Percentiles rank a stretch among this genome's conserved stretches.
Evolutionary conservation across 2,797 vertebrate species (phyloP).

Genomic region (Sebastes vulpes): DNA sequence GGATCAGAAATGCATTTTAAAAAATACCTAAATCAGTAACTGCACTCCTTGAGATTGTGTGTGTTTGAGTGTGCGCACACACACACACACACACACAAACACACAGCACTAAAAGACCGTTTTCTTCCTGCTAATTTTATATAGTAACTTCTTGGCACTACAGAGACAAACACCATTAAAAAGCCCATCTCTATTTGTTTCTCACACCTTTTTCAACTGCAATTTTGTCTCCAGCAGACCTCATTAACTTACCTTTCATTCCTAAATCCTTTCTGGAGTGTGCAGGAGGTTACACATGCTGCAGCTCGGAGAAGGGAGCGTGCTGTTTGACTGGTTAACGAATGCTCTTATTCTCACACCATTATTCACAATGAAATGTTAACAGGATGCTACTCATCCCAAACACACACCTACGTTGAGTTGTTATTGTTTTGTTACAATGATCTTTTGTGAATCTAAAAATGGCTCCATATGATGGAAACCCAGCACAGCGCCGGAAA

Average conservation of each 20-base stretch:
- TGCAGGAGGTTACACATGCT: slow-evolving; percentile 53
- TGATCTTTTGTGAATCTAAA: slow-evolving; percentile 47
- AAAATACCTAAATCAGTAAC: slow-evolving; percentile 19
- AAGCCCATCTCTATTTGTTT: slow-evolving; percentile 57
- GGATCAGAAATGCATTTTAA: neutral
- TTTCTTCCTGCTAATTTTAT: slow-evolving; percentile 53
- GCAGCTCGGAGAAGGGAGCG: slow-evolving; percentile 41
- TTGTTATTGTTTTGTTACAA: slow-evolving; percentile 48
- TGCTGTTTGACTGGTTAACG: slow-evolving; percentile 69
- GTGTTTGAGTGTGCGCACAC: slow-evolving; percentile 17
- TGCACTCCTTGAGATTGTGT: slow-evolving; percentile 12
- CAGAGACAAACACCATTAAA: slow-evolving; percentile 63
- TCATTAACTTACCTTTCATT: slow-evolving; percentile 78
- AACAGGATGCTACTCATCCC: slow-evolving; percentile 52
- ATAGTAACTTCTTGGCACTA: slow-evolving; percentile 35
- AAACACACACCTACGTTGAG: slow-evolving; percentile 39
- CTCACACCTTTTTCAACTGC: slow-evolving; percentile 48
- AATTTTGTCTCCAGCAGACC: slow-evolving; percentile 65
- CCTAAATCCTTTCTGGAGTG: slow-evolving; percentile 62
- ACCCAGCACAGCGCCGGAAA: slow-evolving; percentile 19
- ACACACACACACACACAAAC: neutral
- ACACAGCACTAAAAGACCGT: slow-evolving; percentile 4
- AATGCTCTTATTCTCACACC: slow-evolving; percentile 45
- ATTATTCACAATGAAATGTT: slow-evolving; percentile 72
- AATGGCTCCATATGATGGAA: slow-evolving; percentile 47